Evolutionary conservation across 2,888 invertebrate species (phyloP), one percentile per base, ranked within the genome.

Genomic region (Cecidostiba fungosa): DNA sequence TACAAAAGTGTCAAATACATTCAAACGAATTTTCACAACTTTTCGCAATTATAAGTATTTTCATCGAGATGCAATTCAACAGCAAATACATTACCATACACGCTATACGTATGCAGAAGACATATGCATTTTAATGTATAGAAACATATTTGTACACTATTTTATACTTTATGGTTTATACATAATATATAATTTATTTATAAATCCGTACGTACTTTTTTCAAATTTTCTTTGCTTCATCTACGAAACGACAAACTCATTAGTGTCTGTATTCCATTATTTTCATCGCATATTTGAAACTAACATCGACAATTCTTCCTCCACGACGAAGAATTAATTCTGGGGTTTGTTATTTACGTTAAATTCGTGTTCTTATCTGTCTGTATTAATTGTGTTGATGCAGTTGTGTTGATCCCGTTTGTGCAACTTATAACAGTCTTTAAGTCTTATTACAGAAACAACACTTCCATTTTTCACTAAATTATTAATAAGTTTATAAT

Each of bases 331-430:
- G 12, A 23, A 74, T 14, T 54, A 6, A 23, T 62, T n/a, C 43
- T 50, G 66, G 50, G 50, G 32, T 76, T 76, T 50, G 16, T 70
- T 70, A 36, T 36, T 70, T 70, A 70, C 36, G 43, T 82, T 82
- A 74, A 82, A 66, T 79, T 79, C 66, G 50, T 26, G 76, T 23
- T 83, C 16, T 59, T 36, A 59, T 59, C 72, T 54, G 59, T 76
- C 74, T 69, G 43, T 23, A 32, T 85, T 81, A 85, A 88, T 88
- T 80, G 16, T 59, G n/a, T 82, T 84, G 74, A 89, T 88, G 89
- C 87, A 90, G 88, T 88, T 89, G 89, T 88, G 89, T 92, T 92
- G 92, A 90, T 92, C 91, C 92, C 91, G 89, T 91, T 90, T 90
- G 87, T 89, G 88, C 86, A 86, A 88, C 84, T 89, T 79, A 87